Percentiles rank a stretch among this genome's conserved stretches.
Conservation (phyloP, 2,888 invertebrate species). For the Meandrusa payeni region DNA sequence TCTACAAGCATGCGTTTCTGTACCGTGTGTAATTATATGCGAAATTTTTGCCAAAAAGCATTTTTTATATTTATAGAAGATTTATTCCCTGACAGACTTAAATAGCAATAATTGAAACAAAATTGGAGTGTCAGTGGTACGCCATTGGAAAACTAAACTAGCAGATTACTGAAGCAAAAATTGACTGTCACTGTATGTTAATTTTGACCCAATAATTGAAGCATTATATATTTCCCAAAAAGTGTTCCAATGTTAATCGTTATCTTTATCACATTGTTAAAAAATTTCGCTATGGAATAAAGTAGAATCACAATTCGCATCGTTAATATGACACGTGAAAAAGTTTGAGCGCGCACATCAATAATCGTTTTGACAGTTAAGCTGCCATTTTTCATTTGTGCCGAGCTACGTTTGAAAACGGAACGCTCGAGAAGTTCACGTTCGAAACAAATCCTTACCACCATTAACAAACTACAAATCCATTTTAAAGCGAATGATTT, state of each 20-base stretch:
- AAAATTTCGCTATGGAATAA: conserved; percentile 15
- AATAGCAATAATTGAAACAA: no score
- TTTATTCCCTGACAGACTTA: no score
- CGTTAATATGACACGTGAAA: conserved; percentile 61
- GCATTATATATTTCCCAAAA: no score
- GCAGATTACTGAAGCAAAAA: no score
- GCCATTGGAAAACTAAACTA: no score
- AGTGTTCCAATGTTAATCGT: conserved; percentile 26
- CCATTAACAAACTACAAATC: conserved; percentile 48
- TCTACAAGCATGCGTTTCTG: no score
- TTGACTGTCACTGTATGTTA: no score
- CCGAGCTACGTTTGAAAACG: conserved; percentile 51
- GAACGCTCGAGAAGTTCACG: conserved; percentile 55
- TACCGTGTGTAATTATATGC: no score
- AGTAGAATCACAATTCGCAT: conserved; percentile 20
- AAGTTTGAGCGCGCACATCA: conserved; percentile 65
- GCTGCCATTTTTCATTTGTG: conserved; percentile 70
- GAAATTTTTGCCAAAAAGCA: no score
- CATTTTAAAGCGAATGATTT: conserved; percentile 9
- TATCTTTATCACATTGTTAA: conserved; percentile 28
- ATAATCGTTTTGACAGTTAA: conserved; percentile 73
- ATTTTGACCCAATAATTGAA: no score
- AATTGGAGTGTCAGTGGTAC: no score
- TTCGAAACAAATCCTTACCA: conserved; percentile 55
- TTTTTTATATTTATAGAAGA: no score